Conservation (phyloP, 2,888 invertebrate genomes). For the Athripsodes cinereus region DNA sequence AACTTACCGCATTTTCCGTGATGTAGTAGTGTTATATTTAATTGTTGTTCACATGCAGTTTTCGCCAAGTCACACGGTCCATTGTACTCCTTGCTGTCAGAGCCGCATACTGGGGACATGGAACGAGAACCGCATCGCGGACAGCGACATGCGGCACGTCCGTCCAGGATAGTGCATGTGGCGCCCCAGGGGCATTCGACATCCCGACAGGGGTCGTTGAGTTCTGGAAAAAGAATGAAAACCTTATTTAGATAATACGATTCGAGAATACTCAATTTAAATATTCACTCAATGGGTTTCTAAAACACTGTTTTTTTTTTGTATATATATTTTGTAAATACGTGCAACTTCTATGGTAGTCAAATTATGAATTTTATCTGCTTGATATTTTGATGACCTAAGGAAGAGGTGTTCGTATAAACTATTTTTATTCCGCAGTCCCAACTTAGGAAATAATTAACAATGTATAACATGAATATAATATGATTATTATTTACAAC, state of each 20-base stretch:
- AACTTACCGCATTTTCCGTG: slow-evolving; percentile 81
- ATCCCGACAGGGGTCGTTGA: slow-evolving; percentile 65
- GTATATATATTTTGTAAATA: too few species aligned
- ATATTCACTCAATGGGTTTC: too few species aligned
- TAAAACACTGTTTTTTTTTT: too few species aligned
- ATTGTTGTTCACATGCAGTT: slow-evolving; percentile 67
- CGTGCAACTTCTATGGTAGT: too few species aligned
- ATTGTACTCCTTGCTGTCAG: slow-evolving; percentile 79
- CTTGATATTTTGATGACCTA: too few species aligned
- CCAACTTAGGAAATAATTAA: too few species aligned
- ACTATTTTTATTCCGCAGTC: too few species aligned
- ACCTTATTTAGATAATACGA: background rate
- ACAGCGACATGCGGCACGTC: slow-evolving; percentile 65
- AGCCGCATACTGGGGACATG: slow-evolving; percentile 78
- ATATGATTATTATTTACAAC: too few species aligned
- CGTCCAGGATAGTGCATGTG: slow-evolving; percentile 60
- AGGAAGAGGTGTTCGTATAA: too few species aligned
- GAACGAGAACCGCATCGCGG: slow-evolving; percentile 66
- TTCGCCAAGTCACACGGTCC: slow-evolving; percentile 82
- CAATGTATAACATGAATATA: too few species aligned
- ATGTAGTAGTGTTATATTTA: slow-evolving; percentile 73
- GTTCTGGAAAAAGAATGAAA: slow-evolving; percentile 43
- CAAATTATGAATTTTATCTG: too few species aligned
- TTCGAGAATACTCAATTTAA: too few species aligned
- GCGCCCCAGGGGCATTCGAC: slow-evolving; percentile 65